phyloP scores from a whole-genome alignment of 2,113 vertebrate species.

The Edolisoma coerulescens region DNA sequence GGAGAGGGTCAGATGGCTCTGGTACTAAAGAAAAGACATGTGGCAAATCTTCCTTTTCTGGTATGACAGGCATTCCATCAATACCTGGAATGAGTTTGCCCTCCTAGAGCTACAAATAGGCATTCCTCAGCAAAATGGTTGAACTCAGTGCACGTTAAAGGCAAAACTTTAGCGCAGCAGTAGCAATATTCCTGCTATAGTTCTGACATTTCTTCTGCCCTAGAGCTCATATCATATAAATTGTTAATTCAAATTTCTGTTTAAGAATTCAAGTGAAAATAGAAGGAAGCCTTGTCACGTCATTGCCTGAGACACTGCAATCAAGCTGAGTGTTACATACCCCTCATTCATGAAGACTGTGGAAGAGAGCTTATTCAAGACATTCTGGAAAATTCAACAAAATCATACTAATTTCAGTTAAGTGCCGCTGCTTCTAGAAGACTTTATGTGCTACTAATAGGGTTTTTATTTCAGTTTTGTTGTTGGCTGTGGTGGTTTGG shows the following conservation, averaged over 20 bases:
- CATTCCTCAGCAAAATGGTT: not conserved
- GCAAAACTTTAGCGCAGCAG: not conserved
- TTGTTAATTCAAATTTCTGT: not conserved
- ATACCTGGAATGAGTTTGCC: not conserved
- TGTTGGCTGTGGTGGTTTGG: not conserved
- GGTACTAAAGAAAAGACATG: not conserved
- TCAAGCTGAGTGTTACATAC: not conserved
- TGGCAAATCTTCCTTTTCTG: not conserved
- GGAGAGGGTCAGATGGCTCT: not conserved
- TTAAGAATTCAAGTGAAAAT: not conserved
- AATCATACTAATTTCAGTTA: not conserved
- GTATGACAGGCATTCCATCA: not conserved
- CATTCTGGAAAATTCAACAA: not conserved
- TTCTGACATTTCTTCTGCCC: not conserved
- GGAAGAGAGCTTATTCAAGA: not conserved
- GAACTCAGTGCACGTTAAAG: not conserved
- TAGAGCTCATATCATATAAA: not conserved
- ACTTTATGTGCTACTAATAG: not conserved
- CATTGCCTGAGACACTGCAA: not conserved
- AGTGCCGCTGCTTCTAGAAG: not conserved
- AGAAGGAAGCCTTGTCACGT: not conserved
- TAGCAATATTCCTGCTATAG: not conserved
- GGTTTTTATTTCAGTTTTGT: not conserved
- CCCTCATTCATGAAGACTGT: not conserved
- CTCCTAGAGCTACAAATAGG: not conserved